phyloP scores from a whole-genome alignment of 2,888 invertebrate genomes.

The Emesis castigata region DNA sequence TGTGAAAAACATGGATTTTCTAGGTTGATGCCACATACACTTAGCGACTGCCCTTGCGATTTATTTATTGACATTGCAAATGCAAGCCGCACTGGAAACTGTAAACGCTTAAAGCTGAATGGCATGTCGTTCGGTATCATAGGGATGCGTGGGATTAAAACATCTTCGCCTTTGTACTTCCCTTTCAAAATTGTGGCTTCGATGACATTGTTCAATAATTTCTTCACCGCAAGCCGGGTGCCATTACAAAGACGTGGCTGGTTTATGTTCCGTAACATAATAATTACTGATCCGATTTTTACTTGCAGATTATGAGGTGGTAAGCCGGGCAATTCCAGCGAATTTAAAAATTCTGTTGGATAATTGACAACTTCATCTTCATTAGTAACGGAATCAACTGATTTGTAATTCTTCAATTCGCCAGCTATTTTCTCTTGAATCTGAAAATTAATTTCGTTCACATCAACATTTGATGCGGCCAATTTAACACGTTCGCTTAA shows the following conservation, averaged over 20 bases:
- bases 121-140: constrained; percentile 60
- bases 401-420: constrained; percentile 27
- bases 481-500: no score
- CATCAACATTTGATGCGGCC: constrained; percentile 21
- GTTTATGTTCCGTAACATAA: constrained; percentile 42
- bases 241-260: no score
- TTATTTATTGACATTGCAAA: no score
- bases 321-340: constrained; percentile 29
- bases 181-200: constrained; percentile 58
- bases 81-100: no score
- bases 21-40: no score
- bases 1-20: no score
- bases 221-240: constrained; percentile 47
- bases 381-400: constrained; percentile 22
- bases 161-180: constrained; percentile 67
- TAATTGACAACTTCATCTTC: constrained; percentile 39
- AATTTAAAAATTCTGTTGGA: constrained; percentile 35
- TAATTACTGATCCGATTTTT: constrained; percentile 42
- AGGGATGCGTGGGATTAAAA: constrained; percentile 64
- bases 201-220: constrained; percentile 38
- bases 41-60: no score
- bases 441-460: constrained; percentile 11
- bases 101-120: constrained; percentile 43
- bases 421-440: constrained; percentile 21
- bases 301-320: constrained; percentile 43